phyloP scores from a whole-genome alignment of 1,140 invertebrate genomes.

The Lepidurus apus region DNA sequence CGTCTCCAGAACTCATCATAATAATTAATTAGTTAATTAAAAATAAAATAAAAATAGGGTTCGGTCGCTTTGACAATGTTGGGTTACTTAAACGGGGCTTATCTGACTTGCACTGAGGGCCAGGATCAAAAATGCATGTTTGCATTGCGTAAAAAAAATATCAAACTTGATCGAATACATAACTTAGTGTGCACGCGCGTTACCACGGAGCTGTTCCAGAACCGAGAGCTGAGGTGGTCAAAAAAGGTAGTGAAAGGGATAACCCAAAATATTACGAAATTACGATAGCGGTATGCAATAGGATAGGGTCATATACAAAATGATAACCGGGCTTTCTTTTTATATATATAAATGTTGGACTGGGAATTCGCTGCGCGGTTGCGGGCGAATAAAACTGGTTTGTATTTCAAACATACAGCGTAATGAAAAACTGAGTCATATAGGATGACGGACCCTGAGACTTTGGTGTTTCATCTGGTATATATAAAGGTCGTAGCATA shows the following conservation, averaged over 20 bases:
- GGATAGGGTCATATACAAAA: not conserved
- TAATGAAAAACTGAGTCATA: constrained; percentile 6
- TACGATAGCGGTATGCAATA: not conserved
- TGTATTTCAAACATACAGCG: not conserved
- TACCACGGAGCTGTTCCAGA: not conserved
- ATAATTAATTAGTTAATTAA: no score
- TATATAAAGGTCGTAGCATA: not conserved
- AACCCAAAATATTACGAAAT: not conserved
- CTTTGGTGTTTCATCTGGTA: constrained; percentile 21
- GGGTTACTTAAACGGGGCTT: not conserved
- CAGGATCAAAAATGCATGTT: not conserved
- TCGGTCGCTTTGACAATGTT: not conserved
- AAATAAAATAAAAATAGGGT: no score
- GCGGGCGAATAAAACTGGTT: not conserved
- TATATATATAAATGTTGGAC: not conserved
- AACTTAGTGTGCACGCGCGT: not conserved
- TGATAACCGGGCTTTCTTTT: not conserved
- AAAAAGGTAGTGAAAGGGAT: not conserved
- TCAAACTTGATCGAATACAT: not conserved
- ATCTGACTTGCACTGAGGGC: not conserved
- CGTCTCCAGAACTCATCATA: no score
- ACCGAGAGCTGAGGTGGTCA: not conserved
- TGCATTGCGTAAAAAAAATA: not conserved
- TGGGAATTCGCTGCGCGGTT: not conserved
- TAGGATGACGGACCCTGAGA: constrained; percentile 14